Percentiles rank a stretch among this genome's conserved stretches.
phyloP scores from a whole-genome alignment of 2,797 vertebrate genomes.

The Platyrinchus mystaceus region DNA sequence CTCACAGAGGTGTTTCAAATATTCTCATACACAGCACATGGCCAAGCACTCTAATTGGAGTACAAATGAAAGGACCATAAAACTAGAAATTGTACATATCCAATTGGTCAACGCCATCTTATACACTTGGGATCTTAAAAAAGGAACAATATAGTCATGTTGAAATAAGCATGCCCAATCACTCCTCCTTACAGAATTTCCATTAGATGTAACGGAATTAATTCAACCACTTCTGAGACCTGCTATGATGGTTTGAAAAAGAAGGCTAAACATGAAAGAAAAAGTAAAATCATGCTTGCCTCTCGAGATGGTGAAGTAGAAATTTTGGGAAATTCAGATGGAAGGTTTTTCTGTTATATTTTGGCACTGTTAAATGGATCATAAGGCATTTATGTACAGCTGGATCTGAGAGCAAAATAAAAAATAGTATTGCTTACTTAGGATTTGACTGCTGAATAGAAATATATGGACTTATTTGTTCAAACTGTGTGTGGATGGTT shows the following conservation, averaged over 20 bases:
- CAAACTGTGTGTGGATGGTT: neutral
- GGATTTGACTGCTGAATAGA: neutral
- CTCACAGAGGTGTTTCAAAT: neutral
- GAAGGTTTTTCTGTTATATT: neutral
- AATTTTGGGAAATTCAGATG: neutral
- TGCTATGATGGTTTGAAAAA: neutral
- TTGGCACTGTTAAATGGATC: neutral
- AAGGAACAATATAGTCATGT: fast-evolving
- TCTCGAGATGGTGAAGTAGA: neutral
- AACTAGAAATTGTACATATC: neutral
- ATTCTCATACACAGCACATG: fast-evolving
- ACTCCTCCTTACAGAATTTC: neutral
- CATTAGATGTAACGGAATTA: neutral
- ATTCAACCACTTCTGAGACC: neutral
- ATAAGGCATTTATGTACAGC: neutral
- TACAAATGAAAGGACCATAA: neutral
- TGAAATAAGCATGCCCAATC: neutral
- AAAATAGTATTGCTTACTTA: neutral
- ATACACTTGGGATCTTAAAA: neutral
- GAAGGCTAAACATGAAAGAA: neutral
- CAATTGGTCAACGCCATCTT: neutral
- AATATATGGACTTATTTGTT: neutral
- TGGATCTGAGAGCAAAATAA: neutral
- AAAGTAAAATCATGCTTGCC: neutral
- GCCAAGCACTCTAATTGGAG: neutral